Conservation (phyloP, 2,888 invertebrate species). For the Limnephilus lunatus region DNA sequence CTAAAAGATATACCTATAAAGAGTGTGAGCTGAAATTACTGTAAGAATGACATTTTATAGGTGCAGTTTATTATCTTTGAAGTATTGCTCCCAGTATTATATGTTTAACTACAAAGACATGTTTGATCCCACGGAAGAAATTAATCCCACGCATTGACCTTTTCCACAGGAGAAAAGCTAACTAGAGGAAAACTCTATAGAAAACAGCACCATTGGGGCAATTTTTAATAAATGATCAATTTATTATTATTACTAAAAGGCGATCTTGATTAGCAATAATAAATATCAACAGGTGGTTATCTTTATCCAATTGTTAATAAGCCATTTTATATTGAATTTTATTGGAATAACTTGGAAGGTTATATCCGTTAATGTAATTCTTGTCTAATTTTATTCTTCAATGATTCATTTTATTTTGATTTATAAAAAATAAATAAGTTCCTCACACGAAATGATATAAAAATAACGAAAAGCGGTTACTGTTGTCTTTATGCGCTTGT, state of each 20-base stretch:
- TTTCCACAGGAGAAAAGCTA: not conserved
- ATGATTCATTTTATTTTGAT: no score
- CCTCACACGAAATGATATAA: not conserved
- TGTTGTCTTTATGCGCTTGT: not conserved
- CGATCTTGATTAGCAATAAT: not conserved
- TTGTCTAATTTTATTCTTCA: no score
- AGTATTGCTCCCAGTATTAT: not conserved
- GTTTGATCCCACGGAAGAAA: not conserved
- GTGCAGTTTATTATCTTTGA: not conserved
- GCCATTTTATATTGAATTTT: not conserved
- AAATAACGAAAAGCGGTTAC: not conserved
- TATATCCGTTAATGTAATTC: no score
- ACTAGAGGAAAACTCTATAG: not conserved
- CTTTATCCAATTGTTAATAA: no score
- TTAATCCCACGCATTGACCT: not conserved
- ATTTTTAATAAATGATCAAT: no score
- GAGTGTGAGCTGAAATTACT: not conserved
- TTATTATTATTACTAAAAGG: no score
- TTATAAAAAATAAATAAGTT: not conserved
- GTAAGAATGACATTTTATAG: not conserved
- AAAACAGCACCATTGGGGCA: no score
- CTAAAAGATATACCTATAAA: not conserved
- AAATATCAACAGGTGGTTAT: not conserved
- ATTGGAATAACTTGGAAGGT: no score
- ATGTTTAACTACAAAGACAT: not conserved